Base-by-base conservation (phyloP, 2,888 invertebrate genomes). In the Idaea dimidiata region DNA sequence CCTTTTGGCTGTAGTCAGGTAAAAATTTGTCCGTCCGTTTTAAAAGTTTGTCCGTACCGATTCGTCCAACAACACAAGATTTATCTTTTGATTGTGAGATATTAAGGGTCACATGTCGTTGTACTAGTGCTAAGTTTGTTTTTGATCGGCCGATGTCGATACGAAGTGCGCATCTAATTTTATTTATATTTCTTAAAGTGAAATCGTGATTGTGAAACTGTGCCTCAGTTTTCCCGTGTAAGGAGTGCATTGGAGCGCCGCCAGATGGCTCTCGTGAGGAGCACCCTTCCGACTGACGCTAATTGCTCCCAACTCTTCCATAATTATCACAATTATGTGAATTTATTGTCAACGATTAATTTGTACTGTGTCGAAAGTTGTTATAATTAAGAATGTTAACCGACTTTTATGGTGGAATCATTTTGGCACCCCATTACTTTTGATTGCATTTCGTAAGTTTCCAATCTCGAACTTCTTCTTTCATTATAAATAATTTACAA, bases 231-330 rank as follows among this genome's bases (percentile, higher is more conserved):
- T 56, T 18, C 10, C 16, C 18, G 56, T 56, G 18, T 82, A 83
- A 87, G 83, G 78, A 85, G 87, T 77, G 76, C 83, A 78, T 86
- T 91, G 91, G 91, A 90, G 82, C 72, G 73, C 73, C 81, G 91
- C 91, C 91, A 91, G 91, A 87, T 88, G 84, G 82, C 86, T 81
- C 89, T 87, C 80, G 79, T 77, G 80, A 78, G 78, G 75, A 88
- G 88, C 77, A 83, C 88, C 83, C 87, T 86, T 82, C 82, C 80
- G 72, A 79, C 84, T 83, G 84, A 82, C 88, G 81, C 87, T 91
- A 91, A 91, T 90, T 91, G 90, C 90, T 89, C 80, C 86, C 83
- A 88, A 86, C 86, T 88, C 84, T 83, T 83, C 81, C 81, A 82
- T 86, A 89, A 90, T 91, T 89, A 87, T 88, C 82, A 69, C 78